Evolutionary conservation across 2,888 invertebrate species (phyloP), one percentile per base, ranked within the genome.

Genomic region (Volucella inflata): DNA sequence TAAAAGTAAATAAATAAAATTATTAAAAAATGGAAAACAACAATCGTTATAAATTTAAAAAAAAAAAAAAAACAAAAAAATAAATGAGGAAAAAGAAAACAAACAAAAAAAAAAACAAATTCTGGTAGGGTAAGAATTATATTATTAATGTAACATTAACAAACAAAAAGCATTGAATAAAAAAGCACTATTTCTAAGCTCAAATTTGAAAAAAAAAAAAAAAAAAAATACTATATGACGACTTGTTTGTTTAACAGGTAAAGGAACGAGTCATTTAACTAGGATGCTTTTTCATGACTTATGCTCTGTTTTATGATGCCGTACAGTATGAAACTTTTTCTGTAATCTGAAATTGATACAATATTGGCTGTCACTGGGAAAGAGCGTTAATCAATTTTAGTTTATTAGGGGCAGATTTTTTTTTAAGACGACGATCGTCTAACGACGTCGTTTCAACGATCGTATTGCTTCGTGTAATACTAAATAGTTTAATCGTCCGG

Each of bases 111-210:
- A 70, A 72, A 79, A 59, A 79, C 36, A 60, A 75, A 80, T 50
- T 85, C 71, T 72, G 72, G 71, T 85, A 85, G 85, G 71, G 71
- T 85, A 85, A 85, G 85, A 53, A 75, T 65, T 75, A 79, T 74
- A 83, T 80, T 80, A 85, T 80, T 76, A 85, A 85, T 80, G 80
- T 85, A 85, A 85, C 72, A 80, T 68, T 80, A 80, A 76, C 51
- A 85, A 79, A 82, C 55, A 51, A 77, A 74, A 77, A 81, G 53
- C 71, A 80, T 80, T 80, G 71, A 80, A 85, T 81, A 85, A 85
- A 85, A 78, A 85, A 80, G 80, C 81, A 85, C 76, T 81, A 85
- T 85, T 85, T 85, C 85, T 85, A 85, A 85, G 85, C 81, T 85
- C 85, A 81, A 85, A 85, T 71, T 85, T 85, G 71, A 76, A 85